Conservation (phyloP, 2,113 vertebrate species). For the Actenoides lindsayi region DNA sequence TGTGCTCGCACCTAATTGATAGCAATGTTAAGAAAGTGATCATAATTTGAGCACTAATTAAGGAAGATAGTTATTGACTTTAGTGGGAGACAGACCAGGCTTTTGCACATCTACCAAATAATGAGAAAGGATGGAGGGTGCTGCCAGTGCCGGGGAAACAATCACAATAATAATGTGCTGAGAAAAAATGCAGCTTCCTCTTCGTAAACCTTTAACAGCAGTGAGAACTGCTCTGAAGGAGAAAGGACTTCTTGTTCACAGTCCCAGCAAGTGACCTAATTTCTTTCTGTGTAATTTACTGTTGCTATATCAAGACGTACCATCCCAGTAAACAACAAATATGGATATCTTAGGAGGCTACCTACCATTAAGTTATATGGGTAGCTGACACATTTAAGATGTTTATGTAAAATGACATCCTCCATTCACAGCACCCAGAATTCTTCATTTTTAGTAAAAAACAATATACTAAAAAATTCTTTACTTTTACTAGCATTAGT, state of each 20-base stretch:
- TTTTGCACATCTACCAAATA: not conserved
- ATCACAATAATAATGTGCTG: not conserved
- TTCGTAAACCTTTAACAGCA: not conserved
- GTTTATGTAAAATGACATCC: not conserved
- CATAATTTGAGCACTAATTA: conserved; percentile 3
- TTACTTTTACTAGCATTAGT: not conserved
- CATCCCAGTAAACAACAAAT: not conserved
- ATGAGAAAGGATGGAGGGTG: not conserved
- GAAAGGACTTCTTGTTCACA: not conserved
- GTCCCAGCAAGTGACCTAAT: not conserved
- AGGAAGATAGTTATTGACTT: conserved; percentile 41
- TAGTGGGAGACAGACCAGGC: not conserved
- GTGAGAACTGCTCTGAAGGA: not conserved
- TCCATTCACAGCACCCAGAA: not conserved
- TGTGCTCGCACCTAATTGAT: not conserved
- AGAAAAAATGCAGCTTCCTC: not conserved
- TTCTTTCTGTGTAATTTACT: not conserved
- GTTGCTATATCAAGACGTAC: not conserved
- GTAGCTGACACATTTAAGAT: not conserved
- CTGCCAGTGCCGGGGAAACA: not conserved
- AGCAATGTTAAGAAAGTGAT: conserved; percentile 16
- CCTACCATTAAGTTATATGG: not conserved
- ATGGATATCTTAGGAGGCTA: not conserved
- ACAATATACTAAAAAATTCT: not conserved
- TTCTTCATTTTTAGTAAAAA: not conserved